Evolutionary conservation across 2,888 invertebrate species (phyloP), one percentile per base, ranked within the genome.

Genomic region (Hydrotaea diabolus): DNA sequence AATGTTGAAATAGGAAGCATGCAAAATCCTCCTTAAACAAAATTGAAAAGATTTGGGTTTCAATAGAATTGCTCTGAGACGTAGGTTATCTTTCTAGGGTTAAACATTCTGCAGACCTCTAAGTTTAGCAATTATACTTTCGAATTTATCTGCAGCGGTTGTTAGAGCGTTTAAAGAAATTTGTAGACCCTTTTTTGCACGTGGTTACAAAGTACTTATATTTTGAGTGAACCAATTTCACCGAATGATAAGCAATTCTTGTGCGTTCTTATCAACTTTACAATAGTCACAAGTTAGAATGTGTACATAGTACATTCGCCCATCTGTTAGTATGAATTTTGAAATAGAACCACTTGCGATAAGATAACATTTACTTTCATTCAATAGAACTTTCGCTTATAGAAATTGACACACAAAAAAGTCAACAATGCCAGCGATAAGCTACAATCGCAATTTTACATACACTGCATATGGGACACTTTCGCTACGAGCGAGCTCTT

Each of bases 341-440:
- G 59, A 19, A 66, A 15, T 15, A 43, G 11, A 43, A 66, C 1
- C 11, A n/a, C 4, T 39, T 1, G 23, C 43, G 66, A 66, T 66
- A 66, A 66, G 66, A 66, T 66, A 66, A 43, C 39, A 43, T 66
- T 66, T 66, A 66, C 66, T 66, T 66, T 66, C 66, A 66, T 66
- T 43, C n/a, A 66, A 43, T 17, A 43, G 66, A 7, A 66, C 66
- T 66, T 66, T 66, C 66, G 43, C 36, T 66, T 66, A 9, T n/a
- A 66, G 66, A 66, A 66, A 66, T 66, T 66, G 43, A 43, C 66
- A 39, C 39, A 5, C 19, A 31, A 39, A 66, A 5, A 43, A 31
- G 39, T 66, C 39, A 66, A 43, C 19, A 66, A 43, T 19, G 26
- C 66, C 66, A 66, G 66, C 43, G 66, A 66, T 66, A 66, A 66